Percentiles rank a stretch among this genome's conserved stretches.
These are phyloP conservation scores for Tyria jacobaeae DNA, from an alignment of 2,888 invertebrate species.

Conservation along the genomic window DNA sequence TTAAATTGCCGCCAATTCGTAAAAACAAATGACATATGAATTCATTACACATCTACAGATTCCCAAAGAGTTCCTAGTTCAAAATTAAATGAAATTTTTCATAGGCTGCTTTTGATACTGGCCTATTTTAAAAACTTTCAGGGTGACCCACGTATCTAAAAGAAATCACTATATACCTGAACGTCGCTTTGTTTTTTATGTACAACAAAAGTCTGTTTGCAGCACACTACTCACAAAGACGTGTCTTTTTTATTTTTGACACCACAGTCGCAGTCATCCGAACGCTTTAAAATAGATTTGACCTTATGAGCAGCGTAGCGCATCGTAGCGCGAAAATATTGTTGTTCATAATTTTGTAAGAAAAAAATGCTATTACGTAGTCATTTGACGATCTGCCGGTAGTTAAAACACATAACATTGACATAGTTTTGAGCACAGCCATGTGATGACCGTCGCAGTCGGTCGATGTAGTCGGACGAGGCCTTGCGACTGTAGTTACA, in stretches of 20 bases:
- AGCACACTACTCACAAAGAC: slow-evolving; percentile 10
- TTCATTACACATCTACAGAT: too few relatives aligned
- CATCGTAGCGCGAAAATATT: slow-evolving; percentile 82
- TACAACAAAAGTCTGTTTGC: not conserved
- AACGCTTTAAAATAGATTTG: slow-evolving; percentile 66
- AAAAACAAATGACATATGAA: too few relatives aligned
- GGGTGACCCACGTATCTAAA: too few relatives aligned
- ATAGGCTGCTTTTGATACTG: too few relatives aligned
- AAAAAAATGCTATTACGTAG: slow-evolving; percentile 72
- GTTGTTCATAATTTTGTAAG: slow-evolving; percentile 67
- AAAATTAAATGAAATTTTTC: too few relatives aligned
- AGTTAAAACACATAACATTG: slow-evolving; percentile 76
- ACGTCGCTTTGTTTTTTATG: slow-evolving; percentile 3
- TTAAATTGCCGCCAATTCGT: too few relatives aligned
- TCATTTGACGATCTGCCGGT: slow-evolving; percentile 63
- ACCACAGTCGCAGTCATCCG: slow-evolving; percentile 46
- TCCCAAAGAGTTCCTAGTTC: too few relatives aligned
- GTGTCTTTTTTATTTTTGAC: slow-evolving; percentile 27
- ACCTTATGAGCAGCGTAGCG: slow-evolving; percentile 79
- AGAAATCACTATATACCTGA: not conserved
- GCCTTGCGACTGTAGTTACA: slow-evolving; percentile 62
- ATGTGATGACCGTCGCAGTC: slow-evolving; percentile 57
- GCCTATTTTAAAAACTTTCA: too few relatives aligned
- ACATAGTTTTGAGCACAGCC: slow-evolving; percentile 70
- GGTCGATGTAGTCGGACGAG: slow-evolving; percentile 51